Evolutionary conservation across 2,113 vertebrate genomes (phyloP), one percentile per base, ranked within the genome.

Genomic region (Paralichthys olivaceus): DNA sequence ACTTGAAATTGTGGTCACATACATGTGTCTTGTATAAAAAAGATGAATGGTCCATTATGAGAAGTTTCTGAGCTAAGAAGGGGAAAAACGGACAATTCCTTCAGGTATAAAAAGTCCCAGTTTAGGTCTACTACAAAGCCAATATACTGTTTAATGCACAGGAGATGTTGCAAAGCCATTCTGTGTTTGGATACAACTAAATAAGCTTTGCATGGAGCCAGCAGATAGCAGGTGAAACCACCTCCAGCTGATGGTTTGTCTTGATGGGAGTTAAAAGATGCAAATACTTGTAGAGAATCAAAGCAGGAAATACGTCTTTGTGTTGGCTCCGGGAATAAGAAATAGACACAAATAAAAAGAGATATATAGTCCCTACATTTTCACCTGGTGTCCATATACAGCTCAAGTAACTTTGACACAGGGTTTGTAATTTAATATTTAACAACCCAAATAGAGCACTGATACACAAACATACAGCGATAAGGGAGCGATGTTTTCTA

Each of bases 211-310:
- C 15, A 32, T 47, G 29, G 20, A 67, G 68, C 47, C 37, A 75
- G 65, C 78, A 80, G 80, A 77, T 87, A 73, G 66, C 69, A 71
- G 5, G 73, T 58, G 53, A 4, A 79, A 47, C 72, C 37, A 80
- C 29, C 71, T 63, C 54, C 51, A 67, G 83, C 84, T 83, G 71
- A 89, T 86, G 81, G 72, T 72, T 78, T 57, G 69, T 53, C 69
- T 86, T 81, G 68, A 81, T 81, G 69, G 69, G 61, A 77, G 56
- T 69, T 81, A 64, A 85, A 88, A 58, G 62, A 78, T 45, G 57
- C 34, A 80, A 79, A 78, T 60, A 69, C 19, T 73, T 55, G 28
- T 58, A 54, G 32, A 68, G 71, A 74, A 77, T 79, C 29, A 69
- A 79, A 85, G 69, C 70, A 29, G 53, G 29, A 56, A 75, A 59